Evolutionary conservation across 64 coral and sea anemone species (phyloP), one percentile per base, ranked within the genome.

Genomic region (Pachyseris speciosa): DNA sequence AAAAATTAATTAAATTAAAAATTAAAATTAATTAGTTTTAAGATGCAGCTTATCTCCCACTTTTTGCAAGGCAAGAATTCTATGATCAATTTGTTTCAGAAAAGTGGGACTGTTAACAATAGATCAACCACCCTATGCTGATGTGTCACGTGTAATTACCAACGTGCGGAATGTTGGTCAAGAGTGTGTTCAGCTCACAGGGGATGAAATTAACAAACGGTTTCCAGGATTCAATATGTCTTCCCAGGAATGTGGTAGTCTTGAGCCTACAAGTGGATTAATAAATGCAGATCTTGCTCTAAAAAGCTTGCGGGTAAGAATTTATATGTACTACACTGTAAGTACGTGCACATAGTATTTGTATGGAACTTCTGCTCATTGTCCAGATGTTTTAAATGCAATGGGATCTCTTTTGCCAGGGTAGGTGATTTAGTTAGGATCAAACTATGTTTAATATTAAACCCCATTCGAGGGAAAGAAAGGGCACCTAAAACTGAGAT

Each of bases 161-260:
- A 91, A 91, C 55, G 89, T 91, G 20, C 44, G 65, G 27, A 37
- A 57, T 84, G 36, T 84, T 42, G 89, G 89, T 19, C 61, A 47
- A 24, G 49, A 71, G 25, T 91, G 89, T 91, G 31, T 77, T 4
- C 48, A 69, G 8, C 49, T 91, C 6, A 57, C 75, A 74, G 37
- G 45, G 31, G 78, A 71, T 5, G 76, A 91, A 7, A 70, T 83
- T 16, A 72, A 32, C 26, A 91, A 84, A 7, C 47, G 25, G 20
- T 91, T 72, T 84, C 89, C 89, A 28, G 80, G 31, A 25, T 84
- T 91, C 37, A 42, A 40, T 60, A 8, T 91, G 0, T 45, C 88
- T 19, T 16, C 61, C 27, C 37, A 63, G n/a, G 66, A 72, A 25
- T 40, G 31, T 59, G 77, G 76, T 10, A 49, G 66, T 22, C 45